These are phyloP conservation scores for Coenobita brevimanus DNA, from an alignment of 1,140 invertebrate genomes.

Conservation along the genomic window DNA sequence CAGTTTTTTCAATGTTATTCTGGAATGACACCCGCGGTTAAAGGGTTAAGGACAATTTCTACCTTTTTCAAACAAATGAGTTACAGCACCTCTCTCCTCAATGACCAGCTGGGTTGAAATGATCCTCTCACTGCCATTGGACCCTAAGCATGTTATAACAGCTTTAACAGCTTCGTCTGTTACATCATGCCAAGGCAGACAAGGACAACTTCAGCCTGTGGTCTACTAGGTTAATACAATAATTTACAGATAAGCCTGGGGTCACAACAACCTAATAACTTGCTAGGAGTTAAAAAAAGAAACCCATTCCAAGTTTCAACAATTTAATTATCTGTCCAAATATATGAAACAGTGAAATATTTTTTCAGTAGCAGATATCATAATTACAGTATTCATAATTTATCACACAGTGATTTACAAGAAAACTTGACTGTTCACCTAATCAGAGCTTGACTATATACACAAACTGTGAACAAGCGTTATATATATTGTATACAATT, in stretches of 20 bases:
- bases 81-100: no score
- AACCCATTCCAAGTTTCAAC: constrained; percentile 34
- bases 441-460: constrained; percentile 52
- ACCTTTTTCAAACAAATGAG: no score
- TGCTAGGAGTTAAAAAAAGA: neutral
- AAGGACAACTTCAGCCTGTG: no score
- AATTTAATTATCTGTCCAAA: constrained; percentile 54
- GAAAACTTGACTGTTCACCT: constrained; percentile 52
- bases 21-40: no score
- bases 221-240: no score
- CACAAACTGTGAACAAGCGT: constrained; percentile 51
- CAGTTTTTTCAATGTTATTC: no score
- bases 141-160: no score
- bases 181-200: no score
- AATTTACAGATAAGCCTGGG: neutral
- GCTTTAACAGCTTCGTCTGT: no score
- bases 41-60: no score
- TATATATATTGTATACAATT: constrained; percentile 44
- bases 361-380: constrained; percentile 41
- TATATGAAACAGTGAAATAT: constrained; percentile 49
- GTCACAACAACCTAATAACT: neutral
- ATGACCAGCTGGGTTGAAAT: no score
- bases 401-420: constrained; percentile 53
- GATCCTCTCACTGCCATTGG: no score
- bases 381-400: constrained; percentile 50